These are phyloP conservation scores for Ips nitidus DNA, from an alignment of 1,140 invertebrate genomes.

Conservation along the genomic window DNA sequence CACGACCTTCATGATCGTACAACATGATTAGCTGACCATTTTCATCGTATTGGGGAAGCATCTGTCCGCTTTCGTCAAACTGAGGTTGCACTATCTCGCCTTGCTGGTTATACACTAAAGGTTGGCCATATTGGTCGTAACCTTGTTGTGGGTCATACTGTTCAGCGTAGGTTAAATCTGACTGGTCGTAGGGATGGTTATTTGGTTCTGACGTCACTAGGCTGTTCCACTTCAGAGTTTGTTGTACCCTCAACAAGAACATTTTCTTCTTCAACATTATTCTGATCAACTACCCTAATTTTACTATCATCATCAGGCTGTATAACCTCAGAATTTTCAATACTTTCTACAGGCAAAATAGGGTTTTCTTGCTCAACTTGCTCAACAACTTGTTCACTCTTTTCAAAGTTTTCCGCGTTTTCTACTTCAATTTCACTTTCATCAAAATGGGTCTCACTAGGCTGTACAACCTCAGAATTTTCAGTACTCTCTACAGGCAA, in stretches of 20 bases:
- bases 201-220: slow-evolving; percentile 3
- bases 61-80: slow-evolving; percentile 41
- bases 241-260: too few relatives aligned
- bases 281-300: too few relatives aligned
- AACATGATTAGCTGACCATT: slow-evolving; percentile 34
- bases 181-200: neutral
- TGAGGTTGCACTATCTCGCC: slow-evolving; percentile 26
- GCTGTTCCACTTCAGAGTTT: neutral
- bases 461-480: neutral
- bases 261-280: too few relatives aligned
- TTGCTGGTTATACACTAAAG: slow-evolving; percentile 19
- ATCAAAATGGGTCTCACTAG: too few relatives aligned
- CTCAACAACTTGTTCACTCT: neutral
- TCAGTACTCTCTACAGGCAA: neutral
- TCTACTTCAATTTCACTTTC: neutral
- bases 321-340: too few relatives aligned
- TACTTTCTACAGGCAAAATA: too few relatives aligned
- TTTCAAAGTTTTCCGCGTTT: neutral
- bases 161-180: slow-evolving; percentile 21
- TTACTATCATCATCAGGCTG: too few relatives aligned
- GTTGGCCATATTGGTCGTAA: slow-evolving; percentile 26
- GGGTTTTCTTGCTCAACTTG: neutral
- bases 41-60: slow-evolving; percentile 41
- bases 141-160: neutral
- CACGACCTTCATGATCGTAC: slow-evolving; percentile 36